Evolutionary conservation across 1,140 invertebrate species (phyloP).

Genomic region (Scaptomyza pallida): DNA sequence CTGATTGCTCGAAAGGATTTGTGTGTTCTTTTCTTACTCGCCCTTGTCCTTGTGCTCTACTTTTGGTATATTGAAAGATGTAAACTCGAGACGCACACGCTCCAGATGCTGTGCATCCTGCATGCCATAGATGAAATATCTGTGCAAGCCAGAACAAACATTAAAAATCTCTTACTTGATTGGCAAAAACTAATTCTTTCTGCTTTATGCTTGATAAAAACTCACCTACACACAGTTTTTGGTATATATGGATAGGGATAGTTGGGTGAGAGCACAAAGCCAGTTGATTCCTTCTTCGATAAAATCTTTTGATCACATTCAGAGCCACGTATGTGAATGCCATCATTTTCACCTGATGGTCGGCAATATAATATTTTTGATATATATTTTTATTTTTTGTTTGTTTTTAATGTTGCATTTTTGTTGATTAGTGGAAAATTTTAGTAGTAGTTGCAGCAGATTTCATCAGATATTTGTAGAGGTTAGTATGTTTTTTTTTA

Average conservation of each 20-base stretch:
- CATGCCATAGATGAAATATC: conserved; percentile 98
- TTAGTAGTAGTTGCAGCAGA: conserved; percentile 40
- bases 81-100: conserved; percentile 94
- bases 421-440: conserved; percentile 29
- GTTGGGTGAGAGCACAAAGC: conserved; percentile 96
- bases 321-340: conserved; percentile 96
- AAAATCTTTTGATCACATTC: conserved; percentile 99
- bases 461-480: conserved; percentile 18
- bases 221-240: conserved; percentile 95
- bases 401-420: conserved; percentile 36
- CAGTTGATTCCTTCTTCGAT: conserved; percentile 95
- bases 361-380: conserved; percentile 24
- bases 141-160: conserved; percentile 52
- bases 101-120: conserved; percentile 97
- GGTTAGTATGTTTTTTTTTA: conserved; percentile 3
- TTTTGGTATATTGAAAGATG: conserved; percentile 95
- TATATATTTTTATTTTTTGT: conserved; percentile 44
- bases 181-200: background rate
- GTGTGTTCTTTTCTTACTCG: conserved; percentile 68
- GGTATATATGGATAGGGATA: conserved; percentile 97
- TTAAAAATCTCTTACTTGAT: background rate
- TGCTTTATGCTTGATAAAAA: background rate
- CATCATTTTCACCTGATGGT: conserved; percentile 88
- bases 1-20: background rate
- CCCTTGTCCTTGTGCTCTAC: conserved; percentile 86